Evolutionary conservation across 2,797 vertebrate species (phyloP), one percentile per base, ranked within the genome.

Genomic region (Onychomys leucogaster): DNA sequence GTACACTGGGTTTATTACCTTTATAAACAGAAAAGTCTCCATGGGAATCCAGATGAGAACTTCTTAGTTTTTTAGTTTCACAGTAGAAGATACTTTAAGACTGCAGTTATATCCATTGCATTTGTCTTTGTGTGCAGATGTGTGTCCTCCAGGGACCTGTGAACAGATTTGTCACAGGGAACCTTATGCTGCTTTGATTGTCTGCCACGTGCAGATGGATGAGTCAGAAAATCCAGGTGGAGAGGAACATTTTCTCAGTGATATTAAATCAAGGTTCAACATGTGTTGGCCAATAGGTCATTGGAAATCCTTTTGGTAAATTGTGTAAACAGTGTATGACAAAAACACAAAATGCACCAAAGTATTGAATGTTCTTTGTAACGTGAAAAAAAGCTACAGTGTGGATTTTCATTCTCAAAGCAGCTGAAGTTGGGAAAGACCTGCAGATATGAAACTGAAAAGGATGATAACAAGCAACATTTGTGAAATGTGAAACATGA

Each of bases 121-220:
- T 97, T 27, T 96, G 27, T 94, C 61, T 83, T 83, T 84, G 94
- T 99, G 99, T 96, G 99, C 98, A 69, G 98, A 97, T 6, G 71
- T 96, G 11, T 98, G 98, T 73, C 86, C 23, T n/a, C 93, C 96
- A 1, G 97, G 97, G 34, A 98, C 94, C 17, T 6, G n/a, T 61
- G 98, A 98, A 67, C 96, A 96, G 34, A 96, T 96, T 80, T 80
- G 27, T 34, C 96, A 97, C 0, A 94, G 97, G 25, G 96, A 98
- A 63, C 96, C 97, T 0, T 96, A 7, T 98, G 97, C 77, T 59
- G 21, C 57, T 59, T 59, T 59, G 57, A 23, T 97, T 98, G 73
- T 94, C 69, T 0, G 16, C 55, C 55, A 57, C 98, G 97, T 93
- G 97, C 98, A 21, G 95, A 96, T 76, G 98, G 98, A 82, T 0